Evolutionary conservation across 2,113 vertebrate species (phyloP), one percentile per base, ranked within the genome.

Genomic region (Mastomys coucha): DNA sequence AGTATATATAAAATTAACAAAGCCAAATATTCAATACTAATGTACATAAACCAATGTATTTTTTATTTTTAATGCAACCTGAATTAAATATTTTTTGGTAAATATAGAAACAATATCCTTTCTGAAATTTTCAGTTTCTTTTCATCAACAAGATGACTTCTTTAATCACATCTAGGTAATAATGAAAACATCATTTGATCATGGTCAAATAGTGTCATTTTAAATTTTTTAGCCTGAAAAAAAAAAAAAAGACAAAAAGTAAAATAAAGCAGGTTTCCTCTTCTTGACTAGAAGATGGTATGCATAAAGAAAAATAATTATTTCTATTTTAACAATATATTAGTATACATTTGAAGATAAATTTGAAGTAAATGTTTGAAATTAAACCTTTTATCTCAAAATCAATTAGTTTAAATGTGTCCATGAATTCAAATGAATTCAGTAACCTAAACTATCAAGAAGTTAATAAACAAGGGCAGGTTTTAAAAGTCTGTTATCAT

Each of bases 1-100:
- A n/a, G 96, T 93, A 96, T 58, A 20, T 12, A 86, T 42, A 8
- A 63, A 92, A 19, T 16, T 70, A 93, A 70, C 42, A 95, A 95
- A 95, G 33, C 5, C 42, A 95, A 94, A 92, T 56, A 90, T 77
- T 93, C 49, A 70, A 3, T 91, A 91, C 39, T 80, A 91, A 67
- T 17, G 65, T 63, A 53, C 9, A 33, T 70, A 75, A 60, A 0
- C 33, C 39, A 93, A 5, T 56, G 56, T 94, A 82, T n/a, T 3
- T 16, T 45, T 88, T 12, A 3, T 80, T 96, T 76, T 45, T 75
- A 73, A 70, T 36, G 1, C 42, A 96, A 72, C 13, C 60, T 73
- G 51, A 91, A 58, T 65, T 65, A 96, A 92, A 60, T 42, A 10
- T 80, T 93, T 94, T 78, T 80, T 49, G 4, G 17, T 45, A 16